phyloP scores from a whole-genome alignment of 2,113 vertebrate species.

The Aspiorhynchus laticeps region DNA sequence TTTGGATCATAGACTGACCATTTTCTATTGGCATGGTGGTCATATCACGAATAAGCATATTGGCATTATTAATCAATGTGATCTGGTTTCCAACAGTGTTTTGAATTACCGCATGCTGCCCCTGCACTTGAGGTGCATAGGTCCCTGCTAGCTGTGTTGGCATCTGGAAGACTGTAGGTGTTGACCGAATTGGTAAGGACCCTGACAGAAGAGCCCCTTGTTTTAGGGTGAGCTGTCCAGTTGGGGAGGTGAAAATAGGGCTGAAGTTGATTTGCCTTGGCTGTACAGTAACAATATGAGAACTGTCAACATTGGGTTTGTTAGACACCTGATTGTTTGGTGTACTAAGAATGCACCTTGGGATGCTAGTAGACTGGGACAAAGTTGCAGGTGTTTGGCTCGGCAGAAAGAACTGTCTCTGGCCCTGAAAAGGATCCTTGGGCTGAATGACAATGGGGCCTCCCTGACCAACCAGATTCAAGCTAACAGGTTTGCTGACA shows the following conservation, averaged over 20 bases:
- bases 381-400: conserved; percentile 72
- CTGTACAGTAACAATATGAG: conserved; percentile 77
- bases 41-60: conserved; percentile 58
- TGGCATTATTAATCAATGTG: conserved; percentile 75
- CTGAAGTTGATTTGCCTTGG: conserved; percentile 79
- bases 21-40: conserved; percentile 77
- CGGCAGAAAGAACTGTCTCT: conserved; percentile 78
- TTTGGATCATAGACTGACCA: conserved; percentile 71
- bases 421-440: conserved; percentile 77
- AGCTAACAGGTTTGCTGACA: conserved; percentile 74
- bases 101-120: conserved; percentile 72
- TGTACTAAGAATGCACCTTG: conserved; percentile 66
- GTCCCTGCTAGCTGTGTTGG: conserved; percentile 75
- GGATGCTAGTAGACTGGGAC: conserved; percentile 64
- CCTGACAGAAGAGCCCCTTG: conserved; percentile 77
- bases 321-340: conserved; percentile 61
- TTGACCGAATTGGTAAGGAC: conserved; percentile 75
- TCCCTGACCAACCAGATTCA: conserved; percentile 78
- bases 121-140: conserved; percentile 69
- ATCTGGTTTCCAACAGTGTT: conserved; percentile 76
- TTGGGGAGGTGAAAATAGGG: conserved; percentile 76
- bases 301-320: conserved; percentile 67
- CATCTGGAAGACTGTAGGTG: conserved; percentile 79
- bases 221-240: conserved; percentile 75
- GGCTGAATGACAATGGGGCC: conserved; percentile 81